Evolutionary conservation across 2,888 invertebrate species (phyloP), one percentile per base, ranked within the genome.

Genomic region (Trissolcus brochymenae): DNA sequence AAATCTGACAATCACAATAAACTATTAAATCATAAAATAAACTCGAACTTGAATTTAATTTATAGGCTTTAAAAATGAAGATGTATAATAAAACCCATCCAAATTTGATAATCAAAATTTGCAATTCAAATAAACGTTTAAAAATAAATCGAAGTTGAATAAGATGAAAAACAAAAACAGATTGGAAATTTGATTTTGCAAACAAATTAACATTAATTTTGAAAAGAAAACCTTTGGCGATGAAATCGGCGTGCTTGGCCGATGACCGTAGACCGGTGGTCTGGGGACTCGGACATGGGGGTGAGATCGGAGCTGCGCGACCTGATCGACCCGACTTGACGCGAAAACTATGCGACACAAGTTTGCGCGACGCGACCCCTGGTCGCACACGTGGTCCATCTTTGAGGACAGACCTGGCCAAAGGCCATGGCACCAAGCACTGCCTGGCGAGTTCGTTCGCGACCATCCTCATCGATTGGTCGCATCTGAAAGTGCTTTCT

Each of bases 401-500:
- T 73, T 64, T 73, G 64, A 68, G 65, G 55, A 17, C 73, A 80
- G 72, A 80, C 79, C 85, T 87, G 86, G 86, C 87, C 76, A 80
- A 82, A 82, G 84, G 87, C 87, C 87, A 86, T 85, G 84, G 83
- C 84, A 85, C 84, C 83, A 81, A 80, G 79, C 80, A 71, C 81
- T 82, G 80, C 83, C 82, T 73, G 76, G 43, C 76, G 73, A 70
- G 76, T 80, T 56, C 55, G 68, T 3, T 46, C 61, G 64, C 77
- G 50, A 53, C 51, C 66, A 71, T 70, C 56, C 54, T 62, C 76
- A 65, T 60, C 70, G 70, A 70, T 76, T 71, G 46, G 50, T 41
- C 53, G 61, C 6, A 35, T 61, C 19, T 61, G 61, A 62, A 51
- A 53, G 49, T 49, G 57, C 29, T 21, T 17, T 53, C 50, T 66